A percentile compares a stretch with the other conserved stretches of the same genome.
phyloP scores from a whole-genome alignment of 2,888 invertebrate species.

The Cabera pusaria region DNA sequence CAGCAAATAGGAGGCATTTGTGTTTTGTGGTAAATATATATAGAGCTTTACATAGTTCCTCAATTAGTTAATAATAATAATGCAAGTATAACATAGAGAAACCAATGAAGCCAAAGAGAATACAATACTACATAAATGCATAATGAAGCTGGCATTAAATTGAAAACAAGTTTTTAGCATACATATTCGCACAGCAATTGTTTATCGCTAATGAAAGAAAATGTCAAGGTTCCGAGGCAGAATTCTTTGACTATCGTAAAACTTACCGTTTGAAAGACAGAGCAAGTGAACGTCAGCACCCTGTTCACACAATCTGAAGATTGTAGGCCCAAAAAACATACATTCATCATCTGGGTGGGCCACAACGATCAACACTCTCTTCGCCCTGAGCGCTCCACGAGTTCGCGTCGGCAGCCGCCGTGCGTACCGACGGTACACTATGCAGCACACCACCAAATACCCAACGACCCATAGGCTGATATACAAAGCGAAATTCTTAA shows the following conservation, averaged over 20 bases:
- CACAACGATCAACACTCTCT: conserved; percentile 90
- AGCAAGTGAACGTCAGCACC: conserved; percentile 89
- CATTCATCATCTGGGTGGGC: conserved; percentile 99
- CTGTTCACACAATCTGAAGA: conserved; percentile 87
- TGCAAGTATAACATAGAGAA: no score
- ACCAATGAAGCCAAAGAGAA: no score
- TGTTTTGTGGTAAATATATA: no score
- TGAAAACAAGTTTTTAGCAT: no score
- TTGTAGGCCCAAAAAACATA: conserved; percentile 98
- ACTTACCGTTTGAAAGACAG: conserved; percentile 92
- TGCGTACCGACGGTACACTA: conserved; percentile 77
- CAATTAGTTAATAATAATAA: no score
- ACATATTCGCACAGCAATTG: no score
- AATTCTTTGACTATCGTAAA: conserved; percentile 2
- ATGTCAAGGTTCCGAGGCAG: conserved; percentile 9
- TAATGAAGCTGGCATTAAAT: no score
- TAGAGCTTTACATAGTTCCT: no score
- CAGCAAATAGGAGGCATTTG: no score
- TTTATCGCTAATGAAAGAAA: conserved; percentile 1
- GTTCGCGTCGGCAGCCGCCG: conserved; percentile 75
- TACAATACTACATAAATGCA: no score
- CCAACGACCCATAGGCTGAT: conserved; percentile 81
- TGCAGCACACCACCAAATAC: conserved; percentile 74
- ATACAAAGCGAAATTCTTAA: conserved; percentile 69
- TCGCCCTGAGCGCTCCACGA: conserved; percentile 75